Percentiles rank a stretch among this genome's conserved stretches.
These are phyloP conservation scores for Trichogramma dendrolimi DNA, from an alignment of 2,888 invertebrate genomes.

Conservation along the genomic window DNA sequence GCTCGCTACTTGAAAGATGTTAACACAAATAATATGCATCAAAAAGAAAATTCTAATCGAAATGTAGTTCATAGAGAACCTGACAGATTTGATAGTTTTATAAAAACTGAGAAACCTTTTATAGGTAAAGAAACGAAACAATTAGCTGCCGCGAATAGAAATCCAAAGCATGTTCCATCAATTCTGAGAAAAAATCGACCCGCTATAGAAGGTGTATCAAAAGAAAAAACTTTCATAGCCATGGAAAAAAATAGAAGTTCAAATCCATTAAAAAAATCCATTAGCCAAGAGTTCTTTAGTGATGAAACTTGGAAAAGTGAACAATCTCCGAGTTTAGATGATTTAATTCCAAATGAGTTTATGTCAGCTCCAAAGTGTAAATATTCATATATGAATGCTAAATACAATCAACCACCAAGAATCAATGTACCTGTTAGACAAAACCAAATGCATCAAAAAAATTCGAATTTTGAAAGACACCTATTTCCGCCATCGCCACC, in stretches of 20 bases:
- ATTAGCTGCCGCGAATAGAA: conserved; percentile 9
- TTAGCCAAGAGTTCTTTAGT: conserved; percentile 1
- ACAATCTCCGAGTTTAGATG: conserved; percentile 15
- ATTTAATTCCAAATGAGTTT: conserved; percentile 6
- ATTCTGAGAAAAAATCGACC: conserved; percentile 27
- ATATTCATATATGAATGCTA: conserved; percentile 22
- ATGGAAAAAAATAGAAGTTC: conserved; percentile 9
- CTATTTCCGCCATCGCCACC: conserved; percentile 12
- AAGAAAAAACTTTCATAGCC: conserved; percentile 10
- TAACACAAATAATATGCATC: conserved; percentile 9
- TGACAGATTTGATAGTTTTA: too few relatives aligned
- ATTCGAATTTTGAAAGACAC: conserved; percentile 5
- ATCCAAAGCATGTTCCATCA: conserved; percentile 21
- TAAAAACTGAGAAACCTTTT: not conserved
- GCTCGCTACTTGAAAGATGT: conserved; percentile 24
- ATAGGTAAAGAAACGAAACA: conserved; percentile 1
- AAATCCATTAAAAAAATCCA: not conserved
- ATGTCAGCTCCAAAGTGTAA: conserved; percentile 26
- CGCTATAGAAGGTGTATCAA: conserved; percentile 3
- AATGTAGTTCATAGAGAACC: too few relatives aligned
- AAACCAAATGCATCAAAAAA: conserved; percentile 8
- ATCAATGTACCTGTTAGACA: conserved; percentile 13
- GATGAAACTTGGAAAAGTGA: conserved; percentile 11
- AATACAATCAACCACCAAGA: conserved; percentile 28
- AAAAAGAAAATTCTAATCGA: not conserved